Conservation (phyloP, 2,113 vertebrate species). For the Grallaria varia region DNA sequence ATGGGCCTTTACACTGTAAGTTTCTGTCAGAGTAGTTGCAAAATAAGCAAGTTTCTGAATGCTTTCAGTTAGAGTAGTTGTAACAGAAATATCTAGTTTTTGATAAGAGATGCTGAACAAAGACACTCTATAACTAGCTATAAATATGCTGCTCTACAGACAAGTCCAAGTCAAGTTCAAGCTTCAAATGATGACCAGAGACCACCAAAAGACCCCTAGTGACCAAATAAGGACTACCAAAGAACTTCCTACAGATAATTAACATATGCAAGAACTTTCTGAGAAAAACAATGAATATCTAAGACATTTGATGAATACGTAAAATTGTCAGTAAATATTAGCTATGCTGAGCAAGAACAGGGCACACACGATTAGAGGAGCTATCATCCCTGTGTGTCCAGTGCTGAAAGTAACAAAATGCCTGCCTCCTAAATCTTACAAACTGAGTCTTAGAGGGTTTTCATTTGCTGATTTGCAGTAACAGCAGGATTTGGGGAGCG, state of each 20-base stretch:
- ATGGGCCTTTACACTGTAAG: not conserved
- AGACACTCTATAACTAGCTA: not conserved
- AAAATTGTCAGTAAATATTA: not conserved
- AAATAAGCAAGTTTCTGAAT: not conserved
- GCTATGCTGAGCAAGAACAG: not conserved
- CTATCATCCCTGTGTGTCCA: not conserved
- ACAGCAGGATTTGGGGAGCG: not conserved
- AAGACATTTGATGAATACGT: not conserved
- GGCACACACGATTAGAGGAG: not conserved
- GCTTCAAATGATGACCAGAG: not conserved
- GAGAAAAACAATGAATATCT: not conserved
- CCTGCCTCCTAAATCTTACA: not conserved
- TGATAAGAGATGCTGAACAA: not conserved
- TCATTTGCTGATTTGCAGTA: not conserved
- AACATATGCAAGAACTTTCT: not conserved
- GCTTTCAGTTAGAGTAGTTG: not conserved
- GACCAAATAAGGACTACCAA: not conserved
- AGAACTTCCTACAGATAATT: not conserved
- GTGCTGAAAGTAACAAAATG: not conserved
- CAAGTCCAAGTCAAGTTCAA: not conserved
- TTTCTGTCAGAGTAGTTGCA: not conserved
- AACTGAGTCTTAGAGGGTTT: not conserved
- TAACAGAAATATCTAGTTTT: not conserved
- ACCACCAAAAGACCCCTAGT: not conserved
- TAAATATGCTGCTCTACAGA: not conserved